Evolutionary conservation across 2,888 invertebrate genomes (phyloP).

Genomic region (Caenorhabditis auriculariae): DNA sequence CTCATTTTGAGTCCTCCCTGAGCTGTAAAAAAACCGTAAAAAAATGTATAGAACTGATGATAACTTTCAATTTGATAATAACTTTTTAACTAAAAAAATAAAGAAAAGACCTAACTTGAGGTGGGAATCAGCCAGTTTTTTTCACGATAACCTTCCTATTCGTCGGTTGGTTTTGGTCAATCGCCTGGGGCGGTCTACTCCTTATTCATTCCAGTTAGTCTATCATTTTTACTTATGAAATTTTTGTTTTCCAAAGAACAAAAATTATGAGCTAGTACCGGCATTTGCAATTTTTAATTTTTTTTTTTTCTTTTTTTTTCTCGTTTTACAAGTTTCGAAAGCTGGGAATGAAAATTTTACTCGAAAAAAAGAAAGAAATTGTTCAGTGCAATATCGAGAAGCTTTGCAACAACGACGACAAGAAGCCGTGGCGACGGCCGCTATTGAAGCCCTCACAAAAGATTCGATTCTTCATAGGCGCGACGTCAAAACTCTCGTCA

Average conservation of each 20-base stretch:
- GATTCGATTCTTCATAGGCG: conserved; percentile 62
- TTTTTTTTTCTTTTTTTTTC: no score
- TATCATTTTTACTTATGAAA: background rate
- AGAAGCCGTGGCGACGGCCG: conserved; percentile 62
- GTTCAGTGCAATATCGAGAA: conserved; percentile 63
- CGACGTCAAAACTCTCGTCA: conserved; percentile 59
- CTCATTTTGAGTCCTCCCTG: no score
- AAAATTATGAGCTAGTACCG: no score
- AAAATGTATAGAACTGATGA: no score
- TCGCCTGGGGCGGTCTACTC: conserved; percentile 95
- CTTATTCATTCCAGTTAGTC: conserved; percentile 79
- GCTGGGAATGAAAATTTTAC: no score
- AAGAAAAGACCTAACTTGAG: conserved; percentile 73
- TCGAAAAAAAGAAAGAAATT: no score
- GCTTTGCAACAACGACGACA: conserved; percentile 62
- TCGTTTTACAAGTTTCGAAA: no score
- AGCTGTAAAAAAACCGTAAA: no score
- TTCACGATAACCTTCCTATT: conserved; percentile 89
- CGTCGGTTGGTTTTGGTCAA: conserved; percentile 90
- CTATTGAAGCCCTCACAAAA: conserved; percentile 62
- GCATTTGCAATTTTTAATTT: no score
- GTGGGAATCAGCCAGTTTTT: conserved; percentile 85
- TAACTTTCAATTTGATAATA: no score
- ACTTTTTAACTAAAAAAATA: no score
- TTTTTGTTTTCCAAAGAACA: background rate